Conservation (phyloP, 1,140 invertebrate genomes). For the Sinella curviseta region DNA sequence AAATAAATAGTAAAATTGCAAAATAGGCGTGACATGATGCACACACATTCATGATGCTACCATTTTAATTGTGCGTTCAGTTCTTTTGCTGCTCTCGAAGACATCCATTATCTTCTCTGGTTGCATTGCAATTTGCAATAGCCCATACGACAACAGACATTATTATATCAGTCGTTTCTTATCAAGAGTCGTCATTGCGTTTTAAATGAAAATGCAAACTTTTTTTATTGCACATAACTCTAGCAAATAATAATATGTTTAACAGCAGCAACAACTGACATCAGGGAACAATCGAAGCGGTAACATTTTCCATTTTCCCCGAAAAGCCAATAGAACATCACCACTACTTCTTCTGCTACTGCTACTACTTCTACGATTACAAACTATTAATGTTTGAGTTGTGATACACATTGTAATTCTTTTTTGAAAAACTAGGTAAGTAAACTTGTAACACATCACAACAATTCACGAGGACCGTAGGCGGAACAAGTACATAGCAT, state of each 20-base stretch:
- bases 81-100: neutral
- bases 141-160: no score
- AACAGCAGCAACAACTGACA: neutral
- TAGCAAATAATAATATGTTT: neutral
- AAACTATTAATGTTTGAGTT: no score
- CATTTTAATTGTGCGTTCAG: no score
- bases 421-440: constrained; percentile 21
- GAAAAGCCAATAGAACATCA: constrained; percentile 18
- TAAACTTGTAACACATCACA: constrained; percentile 17
- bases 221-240: neutral
- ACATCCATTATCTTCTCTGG: no score
- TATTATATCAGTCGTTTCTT: neutral
- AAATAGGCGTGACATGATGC: constrained; percentile 13
- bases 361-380: no score
- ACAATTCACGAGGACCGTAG: constrained; percentile 5
- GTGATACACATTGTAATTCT: constrained; percentile 1
- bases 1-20: neutral
- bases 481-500: neutral
- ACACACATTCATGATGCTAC: neutral
- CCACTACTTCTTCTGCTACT: no score
- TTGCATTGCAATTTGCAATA: no score
- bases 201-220: neutral
- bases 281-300: neutral
- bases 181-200: no score
- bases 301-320: constrained; percentile 18